Conservation (phyloP, 2,797 vertebrate genomes). For the Acanthiza pusilla region DNA sequence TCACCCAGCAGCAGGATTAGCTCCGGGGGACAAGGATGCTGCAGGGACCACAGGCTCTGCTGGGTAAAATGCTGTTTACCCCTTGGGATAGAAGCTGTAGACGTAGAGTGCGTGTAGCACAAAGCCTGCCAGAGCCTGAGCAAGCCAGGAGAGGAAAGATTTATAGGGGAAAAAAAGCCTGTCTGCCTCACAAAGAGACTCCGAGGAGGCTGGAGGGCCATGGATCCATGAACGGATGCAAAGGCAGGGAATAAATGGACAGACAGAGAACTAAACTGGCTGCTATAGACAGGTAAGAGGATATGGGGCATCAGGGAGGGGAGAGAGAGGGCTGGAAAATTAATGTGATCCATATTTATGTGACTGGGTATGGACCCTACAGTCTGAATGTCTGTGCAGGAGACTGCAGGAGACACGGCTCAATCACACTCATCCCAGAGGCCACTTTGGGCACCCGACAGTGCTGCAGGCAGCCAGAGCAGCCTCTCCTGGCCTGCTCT, state of each 20-base stretch:
- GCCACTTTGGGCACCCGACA: background rate
- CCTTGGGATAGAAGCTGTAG: slow-evolving; percentile 10
- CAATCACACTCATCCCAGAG: background rate
- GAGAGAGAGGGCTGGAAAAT: background rate
- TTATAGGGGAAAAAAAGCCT: background rate
- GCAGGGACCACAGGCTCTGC: background rate
- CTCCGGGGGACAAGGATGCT: background rate
- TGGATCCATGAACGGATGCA: background rate
- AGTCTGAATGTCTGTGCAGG: background rate
- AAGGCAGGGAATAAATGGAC: background rate
- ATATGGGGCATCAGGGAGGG: background rate
- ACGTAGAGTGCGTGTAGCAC: rapidly evolving
- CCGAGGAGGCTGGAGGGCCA: background rate
- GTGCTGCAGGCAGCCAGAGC: background rate
- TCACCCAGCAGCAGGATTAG: background rate
- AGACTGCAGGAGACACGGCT: background rate
- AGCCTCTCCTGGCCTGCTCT: background rate
- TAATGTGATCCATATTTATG: background rate
- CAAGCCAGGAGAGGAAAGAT: background rate
- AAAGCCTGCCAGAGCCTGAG: background rate
- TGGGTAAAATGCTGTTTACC: background rate
- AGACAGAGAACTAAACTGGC: background rate
- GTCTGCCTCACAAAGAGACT: background rate
- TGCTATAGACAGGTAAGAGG: background rate
- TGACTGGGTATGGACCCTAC: background rate